These are phyloP conservation scores for Pseudopipra pipra DNA, from an alignment of 2,113 vertebrate species.

Conservation along the genomic window DNA sequence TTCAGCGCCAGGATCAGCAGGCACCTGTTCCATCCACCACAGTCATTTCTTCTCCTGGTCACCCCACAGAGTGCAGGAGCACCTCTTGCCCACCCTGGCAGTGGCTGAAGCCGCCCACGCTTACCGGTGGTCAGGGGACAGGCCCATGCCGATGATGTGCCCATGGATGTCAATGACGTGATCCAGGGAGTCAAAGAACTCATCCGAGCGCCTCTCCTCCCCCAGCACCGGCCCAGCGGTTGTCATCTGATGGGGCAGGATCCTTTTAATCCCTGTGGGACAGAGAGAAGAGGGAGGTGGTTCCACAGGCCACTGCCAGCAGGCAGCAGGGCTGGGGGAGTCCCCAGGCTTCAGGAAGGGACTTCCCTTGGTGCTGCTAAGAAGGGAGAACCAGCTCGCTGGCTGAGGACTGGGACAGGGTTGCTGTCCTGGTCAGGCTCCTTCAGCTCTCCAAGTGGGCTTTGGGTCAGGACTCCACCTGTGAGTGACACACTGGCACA, in stretches of 20 bases:
- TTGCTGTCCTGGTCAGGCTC: not conserved
- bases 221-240: slow-evolving; percentile 90
- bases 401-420: no score
- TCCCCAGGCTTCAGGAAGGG: not conserved
- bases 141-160: slow-evolving; percentile 97
- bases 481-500: fast-evolving
- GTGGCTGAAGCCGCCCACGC: fast-evolving
- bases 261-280: slow-evolving; percentile 88
- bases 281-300: not conserved
- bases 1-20: not conserved
- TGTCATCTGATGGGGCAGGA: slow-evolving; percentile 96
- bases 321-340: not conserved
- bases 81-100: not conserved
- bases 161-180: slow-evolving; percentile 95
- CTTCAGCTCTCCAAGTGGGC: not conserved
- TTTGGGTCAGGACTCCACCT: not conserved
- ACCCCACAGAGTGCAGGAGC: not conserved
- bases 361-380: not conserved
- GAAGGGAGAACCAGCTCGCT: not conserved
- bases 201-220: slow-evolving; percentile 86
- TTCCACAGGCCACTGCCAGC: not conserved
- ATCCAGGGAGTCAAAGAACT: slow-evolving; percentile 95
- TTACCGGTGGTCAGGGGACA: slow-evolving; percentile 96
- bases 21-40: not conserved
- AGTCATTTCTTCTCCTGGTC: not conserved